phyloP scores from a whole-genome alignment of 2,113 vertebrate genomes.

The Hyaena hyaena region DNA sequence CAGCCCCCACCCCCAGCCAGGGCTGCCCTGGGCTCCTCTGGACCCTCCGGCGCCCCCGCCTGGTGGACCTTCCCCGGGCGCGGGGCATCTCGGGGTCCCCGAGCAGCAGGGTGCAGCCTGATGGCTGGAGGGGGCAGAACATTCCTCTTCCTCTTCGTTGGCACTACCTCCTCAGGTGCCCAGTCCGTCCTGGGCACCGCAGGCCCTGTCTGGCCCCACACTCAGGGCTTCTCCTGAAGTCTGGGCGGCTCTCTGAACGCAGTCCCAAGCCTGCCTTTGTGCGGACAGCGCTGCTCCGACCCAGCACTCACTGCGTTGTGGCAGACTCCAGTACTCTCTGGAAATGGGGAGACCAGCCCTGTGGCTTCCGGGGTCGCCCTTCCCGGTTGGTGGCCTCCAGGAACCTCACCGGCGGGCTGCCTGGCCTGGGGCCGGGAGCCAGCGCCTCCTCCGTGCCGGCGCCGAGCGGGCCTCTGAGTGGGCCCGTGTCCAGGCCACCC shows the following conservation, averaged over 20 bases:
- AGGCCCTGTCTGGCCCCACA: too few relatives aligned
- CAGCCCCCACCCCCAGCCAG: too few relatives aligned
- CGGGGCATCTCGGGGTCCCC: too few relatives aligned
- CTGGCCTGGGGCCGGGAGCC: not conserved
- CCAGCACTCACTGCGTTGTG: rapidly evolving
- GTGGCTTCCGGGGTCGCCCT: not conserved
- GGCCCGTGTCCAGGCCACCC: too few relatives aligned
- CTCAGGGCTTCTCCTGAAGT: not conserved
- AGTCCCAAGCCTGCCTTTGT: not conserved
- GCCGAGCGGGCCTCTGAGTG: not conserved
- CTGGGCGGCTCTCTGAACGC: not conserved
- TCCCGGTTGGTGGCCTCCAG: not conserved
- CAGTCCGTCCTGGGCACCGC: too few relatives aligned
- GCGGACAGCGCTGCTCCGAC: not conserved
- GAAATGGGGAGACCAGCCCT: not conserved
- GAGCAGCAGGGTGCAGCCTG: too few relatives aligned
- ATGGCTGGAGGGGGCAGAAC: not conserved
- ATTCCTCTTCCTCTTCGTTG: too few relatives aligned
- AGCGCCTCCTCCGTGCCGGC: not conserved
- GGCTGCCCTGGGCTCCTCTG: too few relatives aligned
- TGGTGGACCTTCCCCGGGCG: not conserved
- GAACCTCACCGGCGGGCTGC: not conserved
- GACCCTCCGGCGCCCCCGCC: not conserved
- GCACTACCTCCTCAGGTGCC: not conserved
- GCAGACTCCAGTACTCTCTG: not conserved